Percentiles rank a stretch among this genome's conserved stretches.
These are phyloP conservation scores for Callorhinus ursinus DNA, from an alignment of 2,113 vertebrate species.

Conservation along the genomic window DNA sequence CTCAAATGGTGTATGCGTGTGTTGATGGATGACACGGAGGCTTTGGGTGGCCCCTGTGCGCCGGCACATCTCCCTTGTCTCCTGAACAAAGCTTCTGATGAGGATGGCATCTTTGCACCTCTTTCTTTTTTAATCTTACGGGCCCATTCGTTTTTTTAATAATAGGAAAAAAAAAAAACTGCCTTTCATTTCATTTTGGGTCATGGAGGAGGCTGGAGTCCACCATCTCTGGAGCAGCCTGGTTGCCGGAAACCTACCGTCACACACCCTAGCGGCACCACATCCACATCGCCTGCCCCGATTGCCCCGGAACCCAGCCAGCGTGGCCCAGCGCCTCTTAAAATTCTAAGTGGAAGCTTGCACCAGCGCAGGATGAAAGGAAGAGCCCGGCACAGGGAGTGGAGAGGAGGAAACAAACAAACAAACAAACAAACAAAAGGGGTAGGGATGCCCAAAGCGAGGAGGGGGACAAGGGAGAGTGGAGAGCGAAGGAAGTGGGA, in stretches of 20 bases:
- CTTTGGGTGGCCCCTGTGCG: rapidly evolving
- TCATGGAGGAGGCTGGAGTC: background rate
- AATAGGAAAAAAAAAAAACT: background rate
- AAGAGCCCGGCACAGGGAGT: rapidly evolving
- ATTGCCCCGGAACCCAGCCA: rapidly evolving
- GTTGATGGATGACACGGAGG: rapidly evolving
- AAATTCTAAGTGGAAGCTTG: background rate
- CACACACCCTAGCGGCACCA: background rate
- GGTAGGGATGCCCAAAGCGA: rapidly evolving
- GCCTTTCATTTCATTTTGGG: background rate
- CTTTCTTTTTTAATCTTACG: background rate
- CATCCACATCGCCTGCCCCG: rapidly evolving
- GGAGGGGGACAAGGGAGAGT: background rate
- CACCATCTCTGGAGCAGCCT: background rate
- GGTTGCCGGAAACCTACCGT: background rate
- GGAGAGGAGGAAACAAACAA: rapidly evolving
- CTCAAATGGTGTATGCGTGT: rapidly evolving
- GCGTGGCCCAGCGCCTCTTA: background rate
- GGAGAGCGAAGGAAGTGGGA: background rate
- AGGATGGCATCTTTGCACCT: rapidly evolving
- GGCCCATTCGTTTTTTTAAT: background rate
- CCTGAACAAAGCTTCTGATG: background rate
- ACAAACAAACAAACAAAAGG: no score
- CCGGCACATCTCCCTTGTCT: background rate
- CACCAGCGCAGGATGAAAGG: background rate